phyloP scores from a whole-genome alignment of 2,888 invertebrate genomes.

The Ochropacha duplaris region DNA sequence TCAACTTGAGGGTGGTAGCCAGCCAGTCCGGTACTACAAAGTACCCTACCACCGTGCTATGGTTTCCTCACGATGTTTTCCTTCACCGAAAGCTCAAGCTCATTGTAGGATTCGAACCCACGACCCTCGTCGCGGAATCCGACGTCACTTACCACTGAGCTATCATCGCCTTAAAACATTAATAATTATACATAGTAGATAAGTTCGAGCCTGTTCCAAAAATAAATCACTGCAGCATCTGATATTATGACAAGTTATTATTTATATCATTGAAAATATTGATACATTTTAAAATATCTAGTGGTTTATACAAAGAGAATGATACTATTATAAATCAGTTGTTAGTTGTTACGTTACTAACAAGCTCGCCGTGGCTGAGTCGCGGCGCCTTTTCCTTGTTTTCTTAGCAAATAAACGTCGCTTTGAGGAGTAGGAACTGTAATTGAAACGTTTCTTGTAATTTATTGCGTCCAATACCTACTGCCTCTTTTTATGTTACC shows the following conservation, averaged over 20 bases:
- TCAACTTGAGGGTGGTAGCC: too few relatives aligned
- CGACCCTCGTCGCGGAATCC: too few relatives aligned
- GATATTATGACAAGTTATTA: background rate
- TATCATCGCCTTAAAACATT: too few relatives aligned
- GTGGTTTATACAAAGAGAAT: background rate
- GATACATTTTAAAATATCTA: background rate
- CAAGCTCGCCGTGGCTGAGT: background rate
- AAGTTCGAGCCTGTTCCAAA: too few relatives aligned
- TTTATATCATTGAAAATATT: background rate
- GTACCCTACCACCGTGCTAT: too few relatives aligned
- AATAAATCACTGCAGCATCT: too few relatives aligned
- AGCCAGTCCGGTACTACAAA: too few relatives aligned
- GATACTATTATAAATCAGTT: background rate
- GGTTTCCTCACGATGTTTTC: too few relatives aligned
- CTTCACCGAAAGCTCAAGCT: too few relatives aligned
- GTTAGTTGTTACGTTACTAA: background rate
- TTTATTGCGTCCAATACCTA: constrained; percentile 6
- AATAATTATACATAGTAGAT: too few relatives aligned
- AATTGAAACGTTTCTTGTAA: constrained; percentile 9
- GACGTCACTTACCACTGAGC: too few relatives aligned
- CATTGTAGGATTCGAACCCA: too few relatives aligned
- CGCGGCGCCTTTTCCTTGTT: background rate
- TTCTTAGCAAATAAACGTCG: constrained; percentile 1
- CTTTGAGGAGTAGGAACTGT: constrained; percentile 4
- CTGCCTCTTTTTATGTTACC: background rate